Conservation (phyloP, 2,113 vertebrate species). For the Girardinichthys multiradiatus region DNA sequence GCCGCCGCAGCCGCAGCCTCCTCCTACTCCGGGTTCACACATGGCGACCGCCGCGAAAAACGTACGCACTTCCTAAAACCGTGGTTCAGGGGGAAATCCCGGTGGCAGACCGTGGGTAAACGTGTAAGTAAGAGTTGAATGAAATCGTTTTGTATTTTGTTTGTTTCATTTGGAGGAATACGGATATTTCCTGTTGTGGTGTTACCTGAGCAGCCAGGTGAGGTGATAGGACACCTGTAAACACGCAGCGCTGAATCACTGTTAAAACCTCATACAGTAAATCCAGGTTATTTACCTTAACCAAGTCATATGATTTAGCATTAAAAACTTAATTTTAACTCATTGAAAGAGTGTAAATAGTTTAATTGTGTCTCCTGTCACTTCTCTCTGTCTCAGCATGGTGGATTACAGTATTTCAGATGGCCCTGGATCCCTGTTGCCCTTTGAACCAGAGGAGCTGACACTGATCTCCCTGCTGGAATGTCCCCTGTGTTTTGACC, state of each 20-base stretch:
- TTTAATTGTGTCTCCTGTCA: background rate
- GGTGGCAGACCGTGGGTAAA: background rate
- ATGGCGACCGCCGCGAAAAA: slow-evolving; percentile 32
- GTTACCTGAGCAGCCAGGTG: slow-evolving; percentile 65
- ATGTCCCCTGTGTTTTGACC: slow-evolving; percentile 90
- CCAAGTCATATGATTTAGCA: background rate
- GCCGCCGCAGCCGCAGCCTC: background rate
- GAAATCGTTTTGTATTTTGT: background rate
- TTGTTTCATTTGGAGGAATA: background rate
- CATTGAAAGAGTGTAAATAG: background rate
- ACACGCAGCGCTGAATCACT: background rate
- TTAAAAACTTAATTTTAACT: background rate
- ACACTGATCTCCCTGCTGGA: slow-evolving; percentile 87
- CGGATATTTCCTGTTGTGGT: slow-evolving; percentile 17
- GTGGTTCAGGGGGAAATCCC: slow-evolving; percentile 19
- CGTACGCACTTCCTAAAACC: slow-evolving; percentile 42
- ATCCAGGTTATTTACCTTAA: background rate
- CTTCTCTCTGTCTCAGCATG: slow-evolving; percentile 46
- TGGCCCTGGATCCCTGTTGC: slow-evolving; percentile 22
- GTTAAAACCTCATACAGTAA: no score
- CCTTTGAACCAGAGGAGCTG: slow-evolving; percentile 85
- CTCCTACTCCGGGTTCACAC: slow-evolving; percentile 7
- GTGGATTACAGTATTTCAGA: slow-evolving; percentile 48
- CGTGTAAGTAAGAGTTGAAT: slow-evolving; percentile 33
- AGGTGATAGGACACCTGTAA: slow-evolving; percentile 53